Conservation (phyloP, 2,888 invertebrate species). For the Plutella xylostella region DNA sequence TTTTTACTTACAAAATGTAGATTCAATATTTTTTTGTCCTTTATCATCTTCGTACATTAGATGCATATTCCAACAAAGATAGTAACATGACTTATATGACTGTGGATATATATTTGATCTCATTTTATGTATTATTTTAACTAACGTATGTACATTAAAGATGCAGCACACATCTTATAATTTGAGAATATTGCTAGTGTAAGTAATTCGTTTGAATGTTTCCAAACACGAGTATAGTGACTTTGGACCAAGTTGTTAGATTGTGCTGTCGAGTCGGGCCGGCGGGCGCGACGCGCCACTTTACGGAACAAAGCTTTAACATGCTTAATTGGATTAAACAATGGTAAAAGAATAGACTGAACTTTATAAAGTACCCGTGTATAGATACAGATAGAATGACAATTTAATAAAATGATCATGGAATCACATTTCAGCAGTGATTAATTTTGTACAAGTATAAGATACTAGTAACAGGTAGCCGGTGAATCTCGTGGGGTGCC, state of each 20-base stretch:
- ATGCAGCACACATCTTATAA: slow-evolving; percentile 25
- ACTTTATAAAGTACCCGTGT: slow-evolving; percentile 55
- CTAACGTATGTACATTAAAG: slow-evolving; percentile 23
- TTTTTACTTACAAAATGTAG: neutral
- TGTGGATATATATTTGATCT: slow-evolving; percentile 51
- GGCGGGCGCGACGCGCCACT: too few species aligned
- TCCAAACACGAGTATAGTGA: neutral
- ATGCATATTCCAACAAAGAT: too few species aligned
- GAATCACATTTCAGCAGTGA: neutral
- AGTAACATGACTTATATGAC: slow-evolving; percentile 21
- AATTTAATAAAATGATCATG: slow-evolving; percentile 10
- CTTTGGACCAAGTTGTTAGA: slow-evolving; percentile 57
- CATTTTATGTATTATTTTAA: slow-evolving; percentile 53
- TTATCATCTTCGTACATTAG: slow-evolving; percentile 27
- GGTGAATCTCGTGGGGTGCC: too few species aligned
- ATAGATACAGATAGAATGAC: slow-evolving; percentile 59
- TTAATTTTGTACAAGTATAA: neutral
- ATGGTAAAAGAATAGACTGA: slow-evolving; percentile 59
- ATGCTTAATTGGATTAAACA: slow-evolving; percentile 45
- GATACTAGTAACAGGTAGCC: neutral
- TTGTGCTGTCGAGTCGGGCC: too few species aligned
- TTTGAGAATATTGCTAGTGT: slow-evolving; percentile 28
- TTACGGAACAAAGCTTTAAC: slow-evolving; percentile 55
- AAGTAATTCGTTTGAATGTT: slow-evolving; percentile 18
- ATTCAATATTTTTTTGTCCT: slow-evolving; percentile 11